Conservation (phyloP, 2,888 invertebrate genomes). For the Dyspetes luteomarginatus region DNA sequence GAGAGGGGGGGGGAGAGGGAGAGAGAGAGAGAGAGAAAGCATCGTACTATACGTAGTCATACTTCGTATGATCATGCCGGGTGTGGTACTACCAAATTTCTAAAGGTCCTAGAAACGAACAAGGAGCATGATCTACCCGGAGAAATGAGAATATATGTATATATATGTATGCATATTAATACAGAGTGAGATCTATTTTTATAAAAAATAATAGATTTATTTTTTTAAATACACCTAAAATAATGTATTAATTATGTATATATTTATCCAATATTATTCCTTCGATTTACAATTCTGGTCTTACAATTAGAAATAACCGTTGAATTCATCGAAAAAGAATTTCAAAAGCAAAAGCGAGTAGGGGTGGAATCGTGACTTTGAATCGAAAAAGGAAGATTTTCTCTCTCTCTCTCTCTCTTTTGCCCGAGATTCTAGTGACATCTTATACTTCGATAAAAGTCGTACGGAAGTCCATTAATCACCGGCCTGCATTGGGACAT, state of each 20-base stretch:
- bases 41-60: slow-evolving; percentile 47
- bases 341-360: neutral
- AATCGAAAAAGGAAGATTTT: neutral
- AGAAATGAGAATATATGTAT: too few species aligned
- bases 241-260: neutral
- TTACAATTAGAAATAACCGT: neutral
- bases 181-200: too few species aligned
- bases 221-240: too few species aligned
- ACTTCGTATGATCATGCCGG: slow-evolving; percentile 74
- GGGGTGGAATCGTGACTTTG: neutral
- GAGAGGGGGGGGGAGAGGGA: slow-evolving; percentile 56
- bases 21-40: slow-evolving; percentile 53
- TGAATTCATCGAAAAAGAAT: neutral
- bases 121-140: too few species aligned
- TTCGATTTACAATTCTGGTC: neutral
- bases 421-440: slow-evolving; percentile 55
- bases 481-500: slow-evolving; percentile 66
- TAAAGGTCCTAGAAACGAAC: slow-evolving; percentile 30
- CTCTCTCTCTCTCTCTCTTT: neutral
- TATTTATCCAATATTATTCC: neutral
- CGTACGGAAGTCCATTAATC: slow-evolving; percentile 70
- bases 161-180: too few species aligned
- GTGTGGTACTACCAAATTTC: slow-evolving; percentile 65
- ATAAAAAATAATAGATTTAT: too few species aligned
- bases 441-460: slow-evolving; percentile 73